A percentile compares a stretch with the other conserved stretches of the same genome.
phyloP scores from a whole-genome alignment of 2,888 invertebrate genomes.

The Rotaria magnacalcarata region DNA sequence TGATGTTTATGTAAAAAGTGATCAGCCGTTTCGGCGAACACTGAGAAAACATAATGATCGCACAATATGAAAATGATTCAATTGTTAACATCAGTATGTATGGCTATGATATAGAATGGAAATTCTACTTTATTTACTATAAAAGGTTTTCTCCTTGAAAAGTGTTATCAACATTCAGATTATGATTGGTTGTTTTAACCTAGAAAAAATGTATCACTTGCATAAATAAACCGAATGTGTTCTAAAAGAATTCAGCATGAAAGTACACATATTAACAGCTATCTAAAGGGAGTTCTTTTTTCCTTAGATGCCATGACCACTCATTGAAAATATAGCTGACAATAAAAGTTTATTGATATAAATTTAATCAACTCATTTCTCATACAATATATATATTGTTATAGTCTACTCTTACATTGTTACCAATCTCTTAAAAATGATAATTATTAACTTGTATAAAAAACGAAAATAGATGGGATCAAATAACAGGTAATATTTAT shows the following conservation, averaged over 20 bases:
- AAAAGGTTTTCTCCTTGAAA: too few relatives aligned
- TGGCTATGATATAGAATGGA: too few relatives aligned
- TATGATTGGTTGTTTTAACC: neutral
- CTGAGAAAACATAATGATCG: too few relatives aligned
- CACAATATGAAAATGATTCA: neutral
- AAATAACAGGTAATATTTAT: neutral
- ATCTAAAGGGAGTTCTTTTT: neutral
- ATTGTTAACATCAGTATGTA: neutral
- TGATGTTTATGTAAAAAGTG: too few relatives aligned
- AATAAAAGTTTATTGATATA: too few relatives aligned
- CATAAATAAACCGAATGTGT: too few relatives aligned
- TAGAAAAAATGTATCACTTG: neutral
- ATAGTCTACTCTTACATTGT: neutral
- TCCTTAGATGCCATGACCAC: neutral
- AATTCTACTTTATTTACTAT: too few relatives aligned
- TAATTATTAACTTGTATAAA: neutral
- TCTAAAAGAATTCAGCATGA: too few relatives aligned
- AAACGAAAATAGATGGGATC: neutral
- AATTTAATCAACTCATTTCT: neutral
- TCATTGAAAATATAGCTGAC: neutral
- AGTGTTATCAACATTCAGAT: neutral
- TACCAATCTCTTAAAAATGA: too few relatives aligned
- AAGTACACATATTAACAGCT: too few relatives aligned
- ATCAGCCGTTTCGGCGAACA: too few relatives aligned
- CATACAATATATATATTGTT: neutral